Evolutionary conservation across 2,888 invertebrate species (phyloP), one percentile per base, ranked within the genome.

Genomic region (Cantharis rustica): DNA sequence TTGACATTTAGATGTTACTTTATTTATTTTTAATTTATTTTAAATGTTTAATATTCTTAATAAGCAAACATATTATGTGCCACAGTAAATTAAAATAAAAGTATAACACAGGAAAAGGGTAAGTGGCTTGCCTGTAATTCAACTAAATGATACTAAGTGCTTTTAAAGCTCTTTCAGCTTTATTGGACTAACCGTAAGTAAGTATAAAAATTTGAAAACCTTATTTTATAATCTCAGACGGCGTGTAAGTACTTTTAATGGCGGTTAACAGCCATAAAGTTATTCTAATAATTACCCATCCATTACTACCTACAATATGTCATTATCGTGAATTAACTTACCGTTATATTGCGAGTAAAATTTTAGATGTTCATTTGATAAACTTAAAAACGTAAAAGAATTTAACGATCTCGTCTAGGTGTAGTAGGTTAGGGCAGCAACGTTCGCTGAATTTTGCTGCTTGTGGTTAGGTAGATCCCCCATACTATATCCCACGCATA

Each of bases 401-500:
- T 47, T n/a, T 47, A 71, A 61, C 69, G 17, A 69, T 61, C 31
- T 31, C 20, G 69, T 66, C 63, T 16, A 47, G 31, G 11, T 15
- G 47, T 16, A 16, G 62, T 27, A 75, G 61, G 16, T 17, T 68
- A 68, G 61, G 62, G 71, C 68, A 71, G 61, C 61, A 27, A 71
- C 27, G 13, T 76, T 76, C 77, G 79, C 76, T 78, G 77, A 75
- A 82, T 80, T 81, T 77, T 75, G 75, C 75, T 16, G 73, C 79
- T 81, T 79, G 77, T 70, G 75, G 77, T 74, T 79, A 79, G 79
- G 79, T 77, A 79, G 77, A 81, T 81, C 81, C 80, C 81, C 82
- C 81, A 27, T 84, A n/a, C n/a, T n/a, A 84, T 83, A 84, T 84
- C 84, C 84, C 84, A 84, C 83, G 83, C 79, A 81, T 84, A 69